Conservation (phyloP, 2,113 vertebrate genomes). For the Seriola aureovittata region DNA sequence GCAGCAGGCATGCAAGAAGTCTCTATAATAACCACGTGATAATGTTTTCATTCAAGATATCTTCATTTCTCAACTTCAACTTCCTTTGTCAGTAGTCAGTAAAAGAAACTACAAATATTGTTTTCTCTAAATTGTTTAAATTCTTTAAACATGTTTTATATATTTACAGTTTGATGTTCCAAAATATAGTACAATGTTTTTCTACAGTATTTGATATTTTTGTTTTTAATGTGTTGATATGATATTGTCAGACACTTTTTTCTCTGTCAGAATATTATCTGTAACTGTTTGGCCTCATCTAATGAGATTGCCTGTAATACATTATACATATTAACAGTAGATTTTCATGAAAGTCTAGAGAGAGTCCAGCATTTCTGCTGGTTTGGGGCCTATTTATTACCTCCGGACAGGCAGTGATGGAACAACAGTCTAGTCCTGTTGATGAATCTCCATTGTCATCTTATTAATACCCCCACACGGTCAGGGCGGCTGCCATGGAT, state of each 20-base stretch:
- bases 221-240: neutral
- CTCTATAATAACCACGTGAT: constrained; percentile 2
- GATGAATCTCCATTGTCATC: constrained; percentile 82
- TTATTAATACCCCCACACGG: constrained; percentile 78
- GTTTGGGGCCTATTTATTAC: constrained; percentile 67
- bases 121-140: constrained; percentile 13
- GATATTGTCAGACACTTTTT: neutral
- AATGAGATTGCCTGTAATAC: constrained; percentile 56
- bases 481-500: constrained; percentile 72
- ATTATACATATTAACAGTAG: constrained; percentile 60
- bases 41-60: constrained; percentile 33
- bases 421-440: constrained; percentile 71
- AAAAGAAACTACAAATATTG: constrained; percentile 6
- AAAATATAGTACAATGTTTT: neutral
- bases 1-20: no score
- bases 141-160: constrained; percentile 2
- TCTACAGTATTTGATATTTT: constrained; percentile 1
- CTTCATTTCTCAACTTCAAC: constrained; percentile 15
- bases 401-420: constrained; percentile 67
- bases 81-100: constrained; percentile 6
- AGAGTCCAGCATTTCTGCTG: constrained; percentile 44
- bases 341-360: constrained; percentile 59
- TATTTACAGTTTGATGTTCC: neutral
- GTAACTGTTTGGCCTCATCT: constrained; percentile 35
- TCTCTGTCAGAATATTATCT: constrained; percentile 7